Base-by-base conservation (phyloP, 2,797 vertebrate species). In the Mus caroli region DNA sequence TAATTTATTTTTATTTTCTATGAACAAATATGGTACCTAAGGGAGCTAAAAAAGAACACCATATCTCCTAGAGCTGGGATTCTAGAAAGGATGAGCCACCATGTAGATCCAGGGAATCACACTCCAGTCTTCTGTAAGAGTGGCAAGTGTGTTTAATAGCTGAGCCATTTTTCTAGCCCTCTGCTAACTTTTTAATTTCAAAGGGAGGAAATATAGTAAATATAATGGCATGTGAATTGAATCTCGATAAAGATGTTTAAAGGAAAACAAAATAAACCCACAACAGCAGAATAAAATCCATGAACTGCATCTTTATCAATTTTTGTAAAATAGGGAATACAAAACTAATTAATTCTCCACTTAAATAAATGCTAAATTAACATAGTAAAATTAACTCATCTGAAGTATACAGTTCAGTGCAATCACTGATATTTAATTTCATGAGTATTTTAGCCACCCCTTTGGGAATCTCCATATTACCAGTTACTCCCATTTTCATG, bases 191-290 rank as follows among this genome's bases (percentile, higher is more conserved):
- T 46, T 87, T 71, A 87, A 71, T 71, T 62, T 84, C 62, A 28
- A 87, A 71, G 54, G 8, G 11, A 20, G 46, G 17, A 24, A 91
- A 79, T 90, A 91, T 40, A 78, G 34, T 87, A 31, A 69, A 60
- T 90, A 69, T 93, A 67, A 86, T 69, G 73, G 15, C 64, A 26
- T 86, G 12, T 67, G n/a, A 91, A 58, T 60, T 56, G 0, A 50
- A 85, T 46, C 4, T 79, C 31, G 88, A 19, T 96, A 86, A 91
- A 95, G 60, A 26, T 28, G 7, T 56, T 76, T 88, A 92, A 89
- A 95, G 76, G 28, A 62, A 80, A 83, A 88, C 40, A 91, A 69
- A 82, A 54, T 24, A 56, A 76, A 86, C 56, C 28, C 43, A 46
- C 11, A 86, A 43, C 17, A 88, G 28, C 69, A 79, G 50, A 80